phyloP scores from a whole-genome alignment of 2,797 vertebrate species.

The Odontamblyopus lacepedii region DNA sequence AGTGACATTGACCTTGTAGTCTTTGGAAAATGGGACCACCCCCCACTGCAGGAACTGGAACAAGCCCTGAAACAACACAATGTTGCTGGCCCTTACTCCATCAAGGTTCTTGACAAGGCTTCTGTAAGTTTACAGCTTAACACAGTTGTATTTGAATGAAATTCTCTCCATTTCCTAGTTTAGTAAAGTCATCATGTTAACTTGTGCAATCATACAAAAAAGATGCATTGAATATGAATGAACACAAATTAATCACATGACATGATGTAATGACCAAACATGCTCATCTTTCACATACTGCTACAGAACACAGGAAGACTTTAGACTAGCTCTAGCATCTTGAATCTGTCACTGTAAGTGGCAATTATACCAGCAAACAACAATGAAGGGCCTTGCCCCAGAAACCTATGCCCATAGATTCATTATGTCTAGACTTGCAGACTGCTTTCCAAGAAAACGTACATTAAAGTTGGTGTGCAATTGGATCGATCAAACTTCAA shows the following conservation, averaged over 20 bases:
- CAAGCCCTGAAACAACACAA: conserved; percentile 92
- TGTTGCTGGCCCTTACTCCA: conserved; percentile 89
- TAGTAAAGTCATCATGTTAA: background rate
- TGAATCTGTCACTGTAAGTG: background rate
- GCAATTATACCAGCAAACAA: too few relatives aligned
- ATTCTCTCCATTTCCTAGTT: background rate
- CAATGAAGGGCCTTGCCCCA: background rate
- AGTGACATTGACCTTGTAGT: conserved; percentile 98
- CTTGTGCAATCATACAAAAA: background rate
- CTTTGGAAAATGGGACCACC: conserved; percentile 95
- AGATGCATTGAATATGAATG: background rate
- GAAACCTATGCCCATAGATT: too few relatives aligned
- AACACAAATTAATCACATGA: background rate
- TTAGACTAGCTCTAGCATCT: background rate
- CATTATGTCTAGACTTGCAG: too few relatives aligned
- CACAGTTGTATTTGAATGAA: conserved; percentile 2
- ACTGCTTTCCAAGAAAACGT: too few relatives aligned
- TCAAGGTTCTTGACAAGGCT: conserved; percentile 99
- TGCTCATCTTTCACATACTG: background rate
- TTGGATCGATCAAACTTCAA: too few relatives aligned
- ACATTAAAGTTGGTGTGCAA: too few relatives aligned
- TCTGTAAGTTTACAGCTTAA: conserved; percentile 80
- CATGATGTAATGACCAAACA: background rate
- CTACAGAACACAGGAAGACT: background rate
- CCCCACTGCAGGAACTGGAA: conserved; percentile 92